Percentiles rank a stretch among this genome's conserved stretches.
These are phyloP conservation scores for Sipha maydis DNA, from an alignment of 2,888 invertebrate genomes.

Conservation along the genomic window DNA sequence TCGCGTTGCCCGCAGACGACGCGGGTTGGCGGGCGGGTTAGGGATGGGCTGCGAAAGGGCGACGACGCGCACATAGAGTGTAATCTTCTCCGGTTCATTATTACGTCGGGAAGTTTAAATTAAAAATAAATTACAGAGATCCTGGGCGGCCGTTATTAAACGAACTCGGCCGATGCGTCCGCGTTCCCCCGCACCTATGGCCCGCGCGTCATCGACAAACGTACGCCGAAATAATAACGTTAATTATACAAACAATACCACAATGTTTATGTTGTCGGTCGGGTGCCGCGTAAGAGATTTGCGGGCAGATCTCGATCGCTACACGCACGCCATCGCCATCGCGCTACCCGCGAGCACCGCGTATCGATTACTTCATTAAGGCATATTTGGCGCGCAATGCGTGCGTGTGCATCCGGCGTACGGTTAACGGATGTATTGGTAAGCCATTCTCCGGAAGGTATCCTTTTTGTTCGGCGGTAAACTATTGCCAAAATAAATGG, in stretches of 20 bases:
- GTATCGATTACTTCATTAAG: constrained; percentile 48
- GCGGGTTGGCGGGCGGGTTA: too few species aligned
- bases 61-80: neutral
- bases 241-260: neutral
- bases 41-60: neutral
- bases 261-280: too few species aligned
- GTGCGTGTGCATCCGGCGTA: constrained; percentile 10
- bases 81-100: constrained; percentile 44
- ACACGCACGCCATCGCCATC: neutral
- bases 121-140: constrained; percentile 45
- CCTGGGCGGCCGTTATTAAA: neutral
- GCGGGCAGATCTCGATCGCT: neutral
- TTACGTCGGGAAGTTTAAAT: constrained; percentile 44
- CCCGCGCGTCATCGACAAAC: neutral
- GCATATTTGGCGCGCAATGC: constrained; percentile 23
- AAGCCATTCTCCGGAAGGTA: constrained; percentile 12
- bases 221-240: too few species aligned
- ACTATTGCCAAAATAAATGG: constrained; percentile 54
- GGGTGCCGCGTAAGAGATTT: too few species aligned
- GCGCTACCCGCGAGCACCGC: neutral
- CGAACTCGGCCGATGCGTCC: neutral
- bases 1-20: neutral
- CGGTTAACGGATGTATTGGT: constrained; percentile 4
- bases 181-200: neutral
- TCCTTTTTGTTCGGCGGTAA: constrained; percentile 39